Evolutionary conservation across 2,888 invertebrate species (phyloP).

Genomic region (Antheraea yamamai): DNA sequence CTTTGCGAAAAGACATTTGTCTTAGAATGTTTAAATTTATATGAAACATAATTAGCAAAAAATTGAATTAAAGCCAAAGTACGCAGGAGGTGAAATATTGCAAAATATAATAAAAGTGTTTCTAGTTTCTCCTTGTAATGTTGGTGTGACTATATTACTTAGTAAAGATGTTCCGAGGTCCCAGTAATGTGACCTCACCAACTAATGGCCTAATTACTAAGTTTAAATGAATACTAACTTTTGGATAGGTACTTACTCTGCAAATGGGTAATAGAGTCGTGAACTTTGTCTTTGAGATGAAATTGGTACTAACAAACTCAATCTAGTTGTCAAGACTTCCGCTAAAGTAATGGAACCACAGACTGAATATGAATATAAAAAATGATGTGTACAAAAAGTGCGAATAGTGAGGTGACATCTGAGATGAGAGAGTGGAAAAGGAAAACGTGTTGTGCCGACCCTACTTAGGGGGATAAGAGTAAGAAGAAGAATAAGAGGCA

Average conservation of each 20-base stretch:
- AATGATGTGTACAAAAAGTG: too few species aligned
- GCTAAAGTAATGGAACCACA: neutral
- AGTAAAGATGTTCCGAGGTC: neutral
- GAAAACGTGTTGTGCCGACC: too few species aligned
- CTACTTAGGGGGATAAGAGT: too few species aligned
- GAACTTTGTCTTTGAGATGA: conserved; percentile 5
- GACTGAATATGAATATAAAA: neutral
- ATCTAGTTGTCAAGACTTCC: neutral
- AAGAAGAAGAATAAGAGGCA: too few species aligned
- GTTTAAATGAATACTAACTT: conserved; percentile 11
- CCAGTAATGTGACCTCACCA: conserved; percentile 1
- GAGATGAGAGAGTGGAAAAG: too few species aligned
- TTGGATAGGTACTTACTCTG: neutral
- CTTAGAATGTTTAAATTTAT: neutral
- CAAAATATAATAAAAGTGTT: neutral
- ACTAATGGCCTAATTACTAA: conserved; percentile 4
- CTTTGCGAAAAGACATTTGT: neutral
- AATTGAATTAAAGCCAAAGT: neutral
- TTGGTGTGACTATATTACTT: neutral
- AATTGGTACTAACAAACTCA: neutral
- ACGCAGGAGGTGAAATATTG: neutral
- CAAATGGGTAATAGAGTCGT: neutral
- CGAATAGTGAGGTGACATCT: too few species aligned
- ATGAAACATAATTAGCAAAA: neutral
- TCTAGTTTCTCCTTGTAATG: neutral